Percentiles rank a stretch among this genome's conserved stretches.
Conservation (phyloP, 2,113 vertebrate species). For the Coptodon rendalli region DNA sequence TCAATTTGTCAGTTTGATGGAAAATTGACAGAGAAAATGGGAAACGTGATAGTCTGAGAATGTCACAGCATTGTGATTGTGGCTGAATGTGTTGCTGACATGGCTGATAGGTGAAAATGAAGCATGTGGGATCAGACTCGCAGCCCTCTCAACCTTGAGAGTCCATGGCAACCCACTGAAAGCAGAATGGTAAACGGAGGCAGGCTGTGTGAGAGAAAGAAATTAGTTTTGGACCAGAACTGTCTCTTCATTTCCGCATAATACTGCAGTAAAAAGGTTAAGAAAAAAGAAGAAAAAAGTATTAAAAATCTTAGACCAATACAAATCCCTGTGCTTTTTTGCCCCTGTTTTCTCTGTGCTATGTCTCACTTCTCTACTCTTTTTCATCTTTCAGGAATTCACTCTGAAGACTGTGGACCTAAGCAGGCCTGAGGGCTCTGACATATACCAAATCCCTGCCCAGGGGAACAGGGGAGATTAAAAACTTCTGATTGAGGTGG, state of each 20-base stretch:
- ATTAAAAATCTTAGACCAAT: slow-evolving; percentile 34
- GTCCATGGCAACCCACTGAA: slow-evolving; percentile 52
- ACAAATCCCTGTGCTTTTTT: slow-evolving; percentile 35
- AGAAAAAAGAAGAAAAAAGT: neutral
- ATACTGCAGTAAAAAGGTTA: slow-evolving; percentile 29
- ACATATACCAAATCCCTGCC: slow-evolving; percentile 56
- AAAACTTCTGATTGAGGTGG: slow-evolving; percentile 64
- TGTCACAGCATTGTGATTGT: neutral
- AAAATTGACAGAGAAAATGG: neutral
- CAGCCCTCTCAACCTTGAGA: slow-evolving; percentile 52
- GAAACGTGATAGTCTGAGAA: neutral
- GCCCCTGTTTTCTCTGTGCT: slow-evolving; percentile 26
- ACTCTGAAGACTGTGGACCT: slow-evolving; percentile 50
- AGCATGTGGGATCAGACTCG: slow-evolving; percentile 12
- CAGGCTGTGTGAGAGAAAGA: neutral
- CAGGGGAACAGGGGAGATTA: slow-evolving; percentile 51
- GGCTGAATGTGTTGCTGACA: neutral
- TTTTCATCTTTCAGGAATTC: slow-evolving; percentile 70
- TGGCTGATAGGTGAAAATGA: slow-evolving; percentile 28
- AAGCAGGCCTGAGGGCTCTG: slow-evolving; percentile 51
- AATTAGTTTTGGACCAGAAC: slow-evolving; percentile 15
- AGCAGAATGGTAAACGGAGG: slow-evolving; percentile 14
- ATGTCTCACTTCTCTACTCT: slow-evolving; percentile 49
- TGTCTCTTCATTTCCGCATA: slow-evolving; percentile 22
- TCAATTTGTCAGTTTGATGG: neutral